phyloP scores from a whole-genome alignment of 92 coral and sea anemone species.

The Actinernus sp. region DNA sequence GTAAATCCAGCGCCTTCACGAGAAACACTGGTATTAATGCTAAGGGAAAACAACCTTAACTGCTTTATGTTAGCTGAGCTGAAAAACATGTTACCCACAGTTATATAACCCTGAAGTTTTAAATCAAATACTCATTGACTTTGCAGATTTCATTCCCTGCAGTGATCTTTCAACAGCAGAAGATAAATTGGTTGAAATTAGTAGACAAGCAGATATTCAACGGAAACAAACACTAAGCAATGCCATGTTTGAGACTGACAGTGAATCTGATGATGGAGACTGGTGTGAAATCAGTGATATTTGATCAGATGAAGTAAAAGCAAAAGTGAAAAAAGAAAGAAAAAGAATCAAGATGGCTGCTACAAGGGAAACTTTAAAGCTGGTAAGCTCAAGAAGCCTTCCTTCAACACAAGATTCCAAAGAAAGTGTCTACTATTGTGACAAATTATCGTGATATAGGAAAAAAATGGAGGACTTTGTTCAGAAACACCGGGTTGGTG shows the following conservation, averaged over 20 bases:
- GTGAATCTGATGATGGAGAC: slow-evolving; percentile 44
- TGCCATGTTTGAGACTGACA: slow-evolving; percentile 52
- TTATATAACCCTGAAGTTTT: slow-evolving; percentile 17
- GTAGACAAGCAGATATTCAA: slow-evolving; percentile 39
- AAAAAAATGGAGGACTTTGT: slow-evolving; percentile 47
- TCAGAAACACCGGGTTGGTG: slow-evolving; percentile 39
- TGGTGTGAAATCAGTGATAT: slow-evolving; percentile 47
- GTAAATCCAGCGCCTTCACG: slow-evolving; percentile 34
- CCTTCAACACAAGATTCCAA: slow-evolving; percentile 40
- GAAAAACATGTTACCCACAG: slow-evolving; percentile 7
- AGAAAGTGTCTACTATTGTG: slow-evolving; percentile 25
- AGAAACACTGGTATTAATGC: slow-evolving; percentile 21
- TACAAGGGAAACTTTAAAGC: slow-evolving; percentile 33
- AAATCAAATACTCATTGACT: slow-evolving; percentile 26
- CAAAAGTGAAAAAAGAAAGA: slow-evolving; percentile 45
- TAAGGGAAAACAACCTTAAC: slow-evolving; percentile 19
- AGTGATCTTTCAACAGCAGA: slow-evolving; percentile 53
- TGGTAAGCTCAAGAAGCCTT: slow-evolving; percentile 36
- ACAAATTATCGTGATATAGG: slow-evolving; percentile 47
- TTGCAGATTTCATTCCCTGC: slow-evolving; percentile 20
- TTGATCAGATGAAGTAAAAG: slow-evolving; percentile 53
- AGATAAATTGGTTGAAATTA: slow-evolving; percentile 32
- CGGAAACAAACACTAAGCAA: slow-evolving; percentile 14
- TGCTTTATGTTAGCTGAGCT: slow-evolving; percentile 32
- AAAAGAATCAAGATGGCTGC: slow-evolving; percentile 37